Percentiles rank a stretch among this genome's conserved stretches.
phyloP scores from a whole-genome alignment of 1,140 invertebrate species.

The Oryctes rhinoceros region DNA sequence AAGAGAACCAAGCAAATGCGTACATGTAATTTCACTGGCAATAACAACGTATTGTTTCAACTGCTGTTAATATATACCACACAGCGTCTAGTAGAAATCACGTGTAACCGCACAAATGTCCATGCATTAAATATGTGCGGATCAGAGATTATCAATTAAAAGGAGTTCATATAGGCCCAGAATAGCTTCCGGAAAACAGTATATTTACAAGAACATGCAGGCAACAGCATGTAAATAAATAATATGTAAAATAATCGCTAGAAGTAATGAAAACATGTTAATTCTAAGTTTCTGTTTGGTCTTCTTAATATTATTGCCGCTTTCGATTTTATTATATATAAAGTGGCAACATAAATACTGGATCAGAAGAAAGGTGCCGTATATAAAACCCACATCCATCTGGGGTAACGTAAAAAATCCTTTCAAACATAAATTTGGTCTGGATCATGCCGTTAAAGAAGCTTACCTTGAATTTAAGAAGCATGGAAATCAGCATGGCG shows the following conservation, averaged over 20 bases:
- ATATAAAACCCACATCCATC: not conserved
- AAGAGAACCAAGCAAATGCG: no score
- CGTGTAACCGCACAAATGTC: not conserved
- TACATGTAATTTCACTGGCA: no score
- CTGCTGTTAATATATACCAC: not conserved
- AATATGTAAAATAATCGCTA: no score
- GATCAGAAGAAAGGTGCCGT: not conserved
- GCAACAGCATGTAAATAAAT: no score
- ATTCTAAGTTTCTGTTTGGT: not conserved
- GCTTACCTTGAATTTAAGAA: slow-evolving; percentile 37
- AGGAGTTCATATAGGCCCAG: not conserved
- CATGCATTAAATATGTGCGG: not conserved
- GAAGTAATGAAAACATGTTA: not conserved
- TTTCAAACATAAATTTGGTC: not conserved
- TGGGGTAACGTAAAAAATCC: slow-evolving; percentile 1
- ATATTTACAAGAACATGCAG: not conserved
- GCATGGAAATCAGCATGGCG: slow-evolving; percentile 44
- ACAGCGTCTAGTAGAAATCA: not conserved
- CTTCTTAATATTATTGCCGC: not conserved
- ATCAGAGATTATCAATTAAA: not conserved
- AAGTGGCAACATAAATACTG: not conserved
- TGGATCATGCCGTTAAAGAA: not conserved
- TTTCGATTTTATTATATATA: not conserved
- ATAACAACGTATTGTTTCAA: no score
- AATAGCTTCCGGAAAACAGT: not conserved